Percentiles rank a stretch among this genome's conserved stretches.
phyloP scores from a whole-genome alignment of 2,888 invertebrate genomes.

The Agrilus cyanescens region DNA sequence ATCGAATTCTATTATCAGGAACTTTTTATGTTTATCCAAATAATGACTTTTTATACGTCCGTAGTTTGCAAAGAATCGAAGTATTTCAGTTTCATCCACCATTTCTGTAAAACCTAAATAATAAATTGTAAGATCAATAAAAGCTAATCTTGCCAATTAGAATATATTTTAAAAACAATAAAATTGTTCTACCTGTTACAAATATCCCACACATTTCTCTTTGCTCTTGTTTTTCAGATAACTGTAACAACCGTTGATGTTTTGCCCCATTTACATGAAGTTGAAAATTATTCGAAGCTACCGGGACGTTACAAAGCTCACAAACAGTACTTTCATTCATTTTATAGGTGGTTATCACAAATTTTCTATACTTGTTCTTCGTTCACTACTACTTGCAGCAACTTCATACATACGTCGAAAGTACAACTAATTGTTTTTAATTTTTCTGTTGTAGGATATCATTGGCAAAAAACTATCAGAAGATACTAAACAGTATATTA shows the following conservation, averaged over 20 bases:
- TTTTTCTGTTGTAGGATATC: too few species aligned
- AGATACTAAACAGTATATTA: too few species aligned
- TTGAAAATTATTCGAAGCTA: conserved; percentile 7
- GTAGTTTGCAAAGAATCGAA: conserved; percentile 24
- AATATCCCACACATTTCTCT: conserved; percentile 20
- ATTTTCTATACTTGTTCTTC: neutral
- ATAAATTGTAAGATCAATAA: conserved; percentile 1
- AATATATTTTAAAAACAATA: neutral
- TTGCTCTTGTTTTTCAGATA: conserved; percentile 6
- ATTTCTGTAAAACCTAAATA: conserved; percentile 17
- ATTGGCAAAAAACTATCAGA: too few species aligned
- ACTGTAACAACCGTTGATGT: conserved; percentile 14
- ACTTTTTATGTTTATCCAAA: conserved; percentile 17
- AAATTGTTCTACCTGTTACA: conserved; percentile 17
- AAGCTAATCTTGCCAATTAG: neutral
- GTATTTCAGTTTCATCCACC: conserved; percentile 19
- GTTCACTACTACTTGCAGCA: neutral
- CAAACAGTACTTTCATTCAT: conserved; percentile 8
- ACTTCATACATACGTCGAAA: too few species aligned
- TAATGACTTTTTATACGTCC: conserved; percentile 20
- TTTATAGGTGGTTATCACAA: neutral
- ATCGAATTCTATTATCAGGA: conserved; percentile 24
- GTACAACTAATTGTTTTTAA: too few species aligned
- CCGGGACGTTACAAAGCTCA: conserved; percentile 13
- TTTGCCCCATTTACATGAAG: conserved; percentile 13